Base-by-base conservation (phyloP, 2,888 invertebrate species). In the Tipula unca region DNA sequence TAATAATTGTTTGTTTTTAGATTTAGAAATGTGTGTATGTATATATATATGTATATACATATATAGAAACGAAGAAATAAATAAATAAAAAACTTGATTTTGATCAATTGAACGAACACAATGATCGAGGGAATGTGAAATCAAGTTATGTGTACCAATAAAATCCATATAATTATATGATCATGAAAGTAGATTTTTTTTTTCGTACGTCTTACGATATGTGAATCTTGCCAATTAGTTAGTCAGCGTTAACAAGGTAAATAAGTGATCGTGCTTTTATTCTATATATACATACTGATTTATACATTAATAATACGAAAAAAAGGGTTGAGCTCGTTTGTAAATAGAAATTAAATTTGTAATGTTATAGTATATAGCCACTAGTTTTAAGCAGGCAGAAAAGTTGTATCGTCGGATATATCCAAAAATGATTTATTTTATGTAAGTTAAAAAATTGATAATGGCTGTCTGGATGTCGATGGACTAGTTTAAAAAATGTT, bases 1-100 rank as follows among this genome's bases (percentile, higher is more conserved):
- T 69, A 69, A 69, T 69, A 69, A 69, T 69, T 69, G 69, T 69
- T 69, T 69, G 69, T 69, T 69, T 69, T 69, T 69, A 69, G 69
- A 25, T 69, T 69, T 69, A 25, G 69, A 69, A 69, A 69, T 69
- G 13, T 69, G 10, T 25, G 69, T 69, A 13, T 6, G 6, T 32
- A 2, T 2, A 32, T 32, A 32, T 2, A 32, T 32, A 32, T 32
- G 5, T 32, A 32, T 32, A 32, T 32, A 32, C 5, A 32, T 32
- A 32, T 32, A 2, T 69, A n/a, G 25, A 20, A 25, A 69, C 25
- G 69, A 69, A n/a, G n/a, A n/a, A n/a, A 48, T 10, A 48, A 48
- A 17, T 48, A 48, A 17, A 17, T 3, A 48, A 69, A 69, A 69
- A 69, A 69, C 69, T 69, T 69, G 69, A 69, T 69, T 25, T 69